Base-by-base conservation (phyloP, 2,797 vertebrate genomes). In the Vespertilio murinus region DNA sequence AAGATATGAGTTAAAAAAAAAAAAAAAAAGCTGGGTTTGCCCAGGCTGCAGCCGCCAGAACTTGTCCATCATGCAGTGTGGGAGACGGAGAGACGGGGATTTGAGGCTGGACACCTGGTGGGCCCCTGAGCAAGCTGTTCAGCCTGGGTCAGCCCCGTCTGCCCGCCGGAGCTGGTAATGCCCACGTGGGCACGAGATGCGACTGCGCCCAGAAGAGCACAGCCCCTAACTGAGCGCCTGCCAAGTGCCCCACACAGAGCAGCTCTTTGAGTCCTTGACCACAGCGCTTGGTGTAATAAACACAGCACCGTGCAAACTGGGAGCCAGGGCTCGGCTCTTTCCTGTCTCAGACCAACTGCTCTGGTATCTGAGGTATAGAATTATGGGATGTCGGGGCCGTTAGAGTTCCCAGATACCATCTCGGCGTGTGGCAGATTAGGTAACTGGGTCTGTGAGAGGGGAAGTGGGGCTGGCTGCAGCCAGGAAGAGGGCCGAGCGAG, bases 371-470 rank as follows among this genome's bases (percentile, higher is more conserved):
- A 70, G 22, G 77, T 40, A 13, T 0, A 91, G 82, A 85, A 77
- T 6, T 77, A 89, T 35, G 65, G 92, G 65, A 45, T 79, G 92
- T 70, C 79, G 69, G 94, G 95, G 89, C 91, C 54, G 25, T 92
- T 95, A 89, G 80, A 64, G 47, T 33, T 23, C 18, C 83, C 91
- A 81, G 95, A 96, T 93, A 94, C 35, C 61, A 78, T 89, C 88
- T 28, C 6, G 0, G 83, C 8, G 1, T 59, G 52, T 12, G 85
- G 78, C 91, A 91, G 91, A 91, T 93, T 92, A 93, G 75, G 73
- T 49, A 88, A 80, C 92, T 75, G 88, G 88, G 82, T 52, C 40
- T 80, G 22, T 40, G 3, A 85, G 74, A 40, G 40, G 80, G 82
- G 79, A 87, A 92, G 56, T 64, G 74, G 56, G 83, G 73, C 0